Evolutionary conservation across 2,113 vertebrate species (phyloP).

Genomic region (Oryctolagus cuniculus): DNA sequence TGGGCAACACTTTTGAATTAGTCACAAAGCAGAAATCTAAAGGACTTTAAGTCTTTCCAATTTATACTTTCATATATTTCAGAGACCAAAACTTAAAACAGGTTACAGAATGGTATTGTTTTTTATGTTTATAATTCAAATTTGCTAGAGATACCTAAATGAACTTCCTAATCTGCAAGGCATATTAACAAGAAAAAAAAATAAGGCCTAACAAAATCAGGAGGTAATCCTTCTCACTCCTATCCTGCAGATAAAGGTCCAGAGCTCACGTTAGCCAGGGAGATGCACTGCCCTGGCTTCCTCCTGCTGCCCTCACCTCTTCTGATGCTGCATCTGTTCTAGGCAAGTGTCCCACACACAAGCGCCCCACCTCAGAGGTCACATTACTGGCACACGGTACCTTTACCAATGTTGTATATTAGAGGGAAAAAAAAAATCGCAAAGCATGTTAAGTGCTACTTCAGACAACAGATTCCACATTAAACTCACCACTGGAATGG

Average conservation of each 20-base stretch:
- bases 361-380: background rate
- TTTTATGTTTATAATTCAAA: slow-evolving; percentile 51
- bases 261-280: background rate
- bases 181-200: background rate
- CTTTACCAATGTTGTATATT: background rate
- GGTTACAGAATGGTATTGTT: background rate
- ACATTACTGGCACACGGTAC: background rate
- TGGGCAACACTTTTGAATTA: background rate
- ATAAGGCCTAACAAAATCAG: background rate
- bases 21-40: slow-evolving; percentile 13
- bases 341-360: background rate
- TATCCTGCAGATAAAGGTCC: background rate
- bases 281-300: background rate
- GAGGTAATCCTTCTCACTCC: background rate
- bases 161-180: slow-evolving; percentile 35
- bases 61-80: slow-evolving; percentile 50
- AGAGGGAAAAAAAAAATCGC: accelerated
- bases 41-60: slow-evolving; percentile 1
- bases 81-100: slow-evolving; percentile 48
- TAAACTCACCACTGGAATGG: background rate
- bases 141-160: slow-evolving; percentile 24
- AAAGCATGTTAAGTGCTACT: background rate
- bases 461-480: background rate
- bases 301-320: background rate
- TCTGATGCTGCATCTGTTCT: background rate